Evolutionary conservation across 64 coral and sea anemone genomes (phyloP).

Genomic region (Porites australiensis): DNA sequence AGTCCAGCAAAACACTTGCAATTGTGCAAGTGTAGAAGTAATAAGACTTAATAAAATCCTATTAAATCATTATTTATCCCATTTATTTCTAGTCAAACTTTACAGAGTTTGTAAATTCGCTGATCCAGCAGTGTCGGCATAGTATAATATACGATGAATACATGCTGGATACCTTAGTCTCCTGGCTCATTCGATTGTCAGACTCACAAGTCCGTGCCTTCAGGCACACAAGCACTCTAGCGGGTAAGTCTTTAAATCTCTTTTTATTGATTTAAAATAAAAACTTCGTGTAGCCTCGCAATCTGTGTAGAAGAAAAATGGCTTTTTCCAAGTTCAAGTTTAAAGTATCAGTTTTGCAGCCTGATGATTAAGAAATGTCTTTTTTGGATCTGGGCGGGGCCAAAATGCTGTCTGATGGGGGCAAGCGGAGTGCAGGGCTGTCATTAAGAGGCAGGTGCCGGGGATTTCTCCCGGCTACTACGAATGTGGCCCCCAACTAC

Average conservation of each 20-base stretch:
- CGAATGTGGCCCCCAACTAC: too few species aligned
- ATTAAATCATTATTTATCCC: not conserved
- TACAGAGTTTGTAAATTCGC: slow-evolving; percentile 79
- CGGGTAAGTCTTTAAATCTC: slow-evolving; percentile 50
- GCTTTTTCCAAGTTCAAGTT: too few species aligned
- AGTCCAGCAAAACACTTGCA: too few species aligned
- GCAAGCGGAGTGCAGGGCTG: not conserved
- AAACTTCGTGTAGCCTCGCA: too few species aligned
- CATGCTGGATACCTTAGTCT: slow-evolving; percentile 93
- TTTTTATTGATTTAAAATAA: too few species aligned
- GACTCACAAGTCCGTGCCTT: slow-evolving; percentile 97
- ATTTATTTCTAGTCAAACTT: slow-evolving; percentile 70
- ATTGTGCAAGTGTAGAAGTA: not conserved
- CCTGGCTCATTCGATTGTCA: slow-evolving; percentile 93
- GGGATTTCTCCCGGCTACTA: too few species aligned
- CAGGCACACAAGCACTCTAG: slow-evolving; percentile 96
- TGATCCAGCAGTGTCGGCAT: slow-evolving; percentile 94
- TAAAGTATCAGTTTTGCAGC: too few species aligned
- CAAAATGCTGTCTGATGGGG: too few species aligned
- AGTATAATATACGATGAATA: slow-evolving; percentile 97
- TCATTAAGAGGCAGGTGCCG: not conserved
- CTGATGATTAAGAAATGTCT: not conserved
- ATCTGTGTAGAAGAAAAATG: too few species aligned
- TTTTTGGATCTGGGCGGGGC: too few species aligned
- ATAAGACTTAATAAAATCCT: not conserved